phyloP scores from a whole-genome alignment of 2,113 vertebrate species.

The Zonotrichia leucophrys region DNA sequence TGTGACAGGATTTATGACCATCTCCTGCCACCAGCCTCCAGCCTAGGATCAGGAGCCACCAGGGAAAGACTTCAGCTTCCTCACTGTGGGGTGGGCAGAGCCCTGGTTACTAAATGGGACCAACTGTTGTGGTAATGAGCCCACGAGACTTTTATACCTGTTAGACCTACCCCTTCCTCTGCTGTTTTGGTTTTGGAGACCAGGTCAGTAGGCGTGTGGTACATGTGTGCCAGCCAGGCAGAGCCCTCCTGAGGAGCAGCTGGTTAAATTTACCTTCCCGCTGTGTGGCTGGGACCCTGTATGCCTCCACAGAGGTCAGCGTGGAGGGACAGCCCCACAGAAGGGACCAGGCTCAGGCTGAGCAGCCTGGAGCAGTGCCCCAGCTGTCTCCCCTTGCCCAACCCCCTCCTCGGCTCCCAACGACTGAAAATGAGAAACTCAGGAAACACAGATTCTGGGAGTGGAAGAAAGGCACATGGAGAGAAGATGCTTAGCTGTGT shows the following conservation, averaged over 20 bases:
- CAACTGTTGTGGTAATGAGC: background rate
- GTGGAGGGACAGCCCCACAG: fast-evolving
- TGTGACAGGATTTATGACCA: background rate
- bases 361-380: background rate
- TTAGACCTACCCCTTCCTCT: background rate
- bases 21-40: background rate
- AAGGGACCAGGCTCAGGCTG: fast-evolving
- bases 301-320: background rate
- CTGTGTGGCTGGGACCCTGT: background rate
- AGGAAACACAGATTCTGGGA: background rate
- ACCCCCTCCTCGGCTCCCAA: background rate
- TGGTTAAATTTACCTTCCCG: background rate
- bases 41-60: background rate
- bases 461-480: background rate
- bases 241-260: background rate
- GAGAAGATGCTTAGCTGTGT: background rate
- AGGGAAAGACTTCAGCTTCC: background rate
- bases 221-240: background rate
- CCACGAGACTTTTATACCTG: background rate
- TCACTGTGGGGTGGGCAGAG: background rate
- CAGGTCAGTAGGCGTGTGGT: background rate
- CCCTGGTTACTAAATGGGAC: background rate
- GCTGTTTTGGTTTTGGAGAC: background rate
- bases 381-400: background rate
- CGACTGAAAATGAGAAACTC: background rate